Evolutionary conservation across 2,888 invertebrate genomes (phyloP), one percentile per base, ranked within the genome.

Genomic region (Dendrolimus houi): DNA sequence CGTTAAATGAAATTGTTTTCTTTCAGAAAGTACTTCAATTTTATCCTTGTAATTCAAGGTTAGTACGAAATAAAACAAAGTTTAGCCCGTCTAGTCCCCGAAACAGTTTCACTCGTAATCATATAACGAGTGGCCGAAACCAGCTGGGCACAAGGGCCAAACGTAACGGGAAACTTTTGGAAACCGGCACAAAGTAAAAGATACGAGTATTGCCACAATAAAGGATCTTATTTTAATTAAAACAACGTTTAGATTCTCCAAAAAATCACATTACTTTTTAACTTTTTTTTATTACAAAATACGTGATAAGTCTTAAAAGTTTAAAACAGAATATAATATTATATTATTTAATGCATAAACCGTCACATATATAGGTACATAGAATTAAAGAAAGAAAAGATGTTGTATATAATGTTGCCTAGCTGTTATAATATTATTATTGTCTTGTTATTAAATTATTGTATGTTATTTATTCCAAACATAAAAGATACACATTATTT

Each of bases 11-110:
- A 29, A 29, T 29, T 29, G 29, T 29, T 29, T 29, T 47, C 9
- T 8, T 47, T 47, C 9, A 47, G 47, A 47, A 47, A 40, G 54
- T 58, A 47, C 53, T 52, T 56, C 53, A 56, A 56, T 42, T 12
- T 56, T 52, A 56, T 53, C 53, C 29, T 17, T 53, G 52, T 53
- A 53, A 53, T 53, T 17, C 13, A 13, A 47, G 47, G 47, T 47
- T 47, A 47, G 9, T 12, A 47, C 12, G 47, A 47, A 47, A 47
- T 47, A 12, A 47, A 47, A 47, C 47, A 47, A 47, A 47, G 47
- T 47, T 47, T 47, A 12, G 47, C 9, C 47, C 47, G 29, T 29
- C 29, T 29, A 29, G 29, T 29, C 29, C 29, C 6, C 29, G 47
- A 47, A 47, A 47, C 47, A 47, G 47, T 47, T 47, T 47, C 47